Evolutionary conservation across 2,113 vertebrate genomes (phyloP).

Genomic region (Numida meleagris): DNA sequence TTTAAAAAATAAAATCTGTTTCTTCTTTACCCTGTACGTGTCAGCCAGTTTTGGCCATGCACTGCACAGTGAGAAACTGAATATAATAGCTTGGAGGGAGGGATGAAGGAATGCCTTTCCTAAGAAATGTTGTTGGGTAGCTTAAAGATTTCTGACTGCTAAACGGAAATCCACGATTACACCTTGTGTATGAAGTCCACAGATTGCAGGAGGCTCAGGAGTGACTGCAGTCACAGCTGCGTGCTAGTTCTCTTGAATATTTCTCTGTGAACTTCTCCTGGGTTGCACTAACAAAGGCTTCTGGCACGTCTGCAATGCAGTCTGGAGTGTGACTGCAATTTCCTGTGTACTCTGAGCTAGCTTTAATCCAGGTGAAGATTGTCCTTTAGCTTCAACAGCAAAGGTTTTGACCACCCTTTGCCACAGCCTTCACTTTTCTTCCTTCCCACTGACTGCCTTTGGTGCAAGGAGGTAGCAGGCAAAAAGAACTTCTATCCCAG

Average conservation of each 20-base stretch:
- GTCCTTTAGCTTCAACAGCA: not conserved
- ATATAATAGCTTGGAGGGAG: not conserved
- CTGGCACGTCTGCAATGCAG: not conserved
- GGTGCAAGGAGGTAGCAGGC: not conserved
- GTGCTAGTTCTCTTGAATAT: not conserved
- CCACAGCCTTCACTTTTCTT: not conserved
- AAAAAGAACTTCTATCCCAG: not conserved
- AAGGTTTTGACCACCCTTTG: not conserved
- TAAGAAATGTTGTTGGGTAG: not conserved
- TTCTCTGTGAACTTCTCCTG: not conserved
- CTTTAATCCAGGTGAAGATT: not conserved
- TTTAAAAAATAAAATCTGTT: not conserved
- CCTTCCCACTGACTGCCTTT: not conserved
- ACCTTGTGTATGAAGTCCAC: not conserved
- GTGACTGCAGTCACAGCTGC: fast-evolving
- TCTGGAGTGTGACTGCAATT: not conserved
- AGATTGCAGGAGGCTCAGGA: not conserved
- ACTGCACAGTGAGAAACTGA: not conserved
- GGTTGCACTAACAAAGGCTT: not conserved
- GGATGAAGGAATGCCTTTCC: not conserved
- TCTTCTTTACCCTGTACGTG: not conserved
- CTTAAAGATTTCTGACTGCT: not conserved
- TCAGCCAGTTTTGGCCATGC: not conserved
- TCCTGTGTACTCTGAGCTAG: not conserved
- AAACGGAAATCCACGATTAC: not conserved